These are phyloP conservation scores for Eumacrocentrus americanus DNA, from an alignment of 2,888 invertebrate species.

Conservation along the genomic window DNA sequence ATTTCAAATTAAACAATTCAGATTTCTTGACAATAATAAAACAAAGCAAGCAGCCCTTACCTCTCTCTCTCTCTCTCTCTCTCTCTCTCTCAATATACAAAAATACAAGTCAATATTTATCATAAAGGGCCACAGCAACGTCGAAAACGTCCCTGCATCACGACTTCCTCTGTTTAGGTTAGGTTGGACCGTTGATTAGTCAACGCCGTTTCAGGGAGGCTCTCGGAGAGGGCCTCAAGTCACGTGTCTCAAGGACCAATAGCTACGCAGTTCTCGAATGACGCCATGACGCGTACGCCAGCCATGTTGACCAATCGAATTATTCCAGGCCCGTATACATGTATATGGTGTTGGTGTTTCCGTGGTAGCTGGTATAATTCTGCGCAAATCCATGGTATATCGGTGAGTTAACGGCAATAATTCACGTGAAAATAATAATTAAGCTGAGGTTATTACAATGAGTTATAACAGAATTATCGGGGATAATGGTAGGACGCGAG, in stretches of 20 bases:
- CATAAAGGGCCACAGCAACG: background rate
- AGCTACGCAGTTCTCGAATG: slow-evolving; percentile 28
- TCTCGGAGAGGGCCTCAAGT: slow-evolving; percentile 37
- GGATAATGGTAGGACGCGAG: slow-evolving; percentile 32
- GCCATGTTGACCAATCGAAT: slow-evolving; percentile 48
- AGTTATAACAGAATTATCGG: slow-evolving; percentile 10
- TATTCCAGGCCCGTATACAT: slow-evolving; percentile 53
- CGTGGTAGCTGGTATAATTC: slow-evolving; percentile 44
- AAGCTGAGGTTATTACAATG: slow-evolving; percentile 22
- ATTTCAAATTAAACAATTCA: background rate
- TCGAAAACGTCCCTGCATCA: background rate
- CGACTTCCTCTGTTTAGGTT: slow-evolving; percentile 9
- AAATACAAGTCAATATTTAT: background rate
- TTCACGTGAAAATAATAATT: slow-evolving; percentile 30
- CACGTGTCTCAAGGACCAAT: slow-evolving; percentile 52
- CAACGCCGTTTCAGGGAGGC: slow-evolving; percentile 37
- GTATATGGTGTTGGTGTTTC: slow-evolving; percentile 54
- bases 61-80: too few relatives aligned
- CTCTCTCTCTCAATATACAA: too few relatives aligned
- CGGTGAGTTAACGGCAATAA: slow-evolving; percentile 44
- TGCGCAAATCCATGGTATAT: slow-evolving; percentile 40
- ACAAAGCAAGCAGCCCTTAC: background rate
- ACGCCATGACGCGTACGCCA: slow-evolving; percentile 54
- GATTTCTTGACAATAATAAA: background rate
- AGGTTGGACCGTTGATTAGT: slow-evolving; percentile 38